A percentile compares a stretch with the other conserved stretches of the same genome.
phyloP scores from a whole-genome alignment of 2,888 invertebrate species.

The Oscheius onirici region DNA sequence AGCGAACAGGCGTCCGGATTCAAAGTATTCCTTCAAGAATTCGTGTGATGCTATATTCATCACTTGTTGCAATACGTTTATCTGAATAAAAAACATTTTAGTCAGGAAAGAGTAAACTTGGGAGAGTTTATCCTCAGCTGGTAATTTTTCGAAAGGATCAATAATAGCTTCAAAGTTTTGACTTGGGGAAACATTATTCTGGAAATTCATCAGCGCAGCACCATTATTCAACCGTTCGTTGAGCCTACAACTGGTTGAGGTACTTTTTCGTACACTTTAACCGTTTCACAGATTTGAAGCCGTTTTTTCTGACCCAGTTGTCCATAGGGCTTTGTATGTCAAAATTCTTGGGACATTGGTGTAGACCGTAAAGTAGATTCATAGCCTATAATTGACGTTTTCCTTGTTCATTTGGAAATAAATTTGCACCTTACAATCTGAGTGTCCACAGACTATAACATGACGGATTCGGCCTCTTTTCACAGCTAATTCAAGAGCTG shows the following conservation, averaged over 20 bases:
- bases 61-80: conserved; percentile 65
- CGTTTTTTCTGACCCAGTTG: conserved; percentile 90
- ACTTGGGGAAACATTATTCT: conserved; percentile 45
- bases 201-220: conserved; percentile 48
- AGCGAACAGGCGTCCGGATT: conserved; percentile 48
- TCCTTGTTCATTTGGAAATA: neutral
- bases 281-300: conserved; percentile 82
- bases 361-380: conserved; percentile 86
- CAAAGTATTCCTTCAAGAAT: conserved; percentile 50
- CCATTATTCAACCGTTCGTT: conserved; percentile 60
- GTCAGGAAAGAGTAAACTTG: conserved; percentile 78
- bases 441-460: conserved; percentile 94
- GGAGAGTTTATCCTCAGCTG: conserved; percentile 88
- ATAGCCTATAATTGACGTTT: conserved; percentile 80
- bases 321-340: conserved; percentile 80
- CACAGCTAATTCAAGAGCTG: conserved; percentile 89
- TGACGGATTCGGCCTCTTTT: conserved; percentile 79
- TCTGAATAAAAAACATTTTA: conserved; percentile 39
- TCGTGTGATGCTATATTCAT: conserved; percentile 60
- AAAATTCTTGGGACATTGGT: conserved; percentile 75
- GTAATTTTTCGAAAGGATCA: conserved; percentile 86
- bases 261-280: neutral
- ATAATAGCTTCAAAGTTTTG: conserved; percentile 86
- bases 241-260: conserved; percentile 39
- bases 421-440: conserved; percentile 84